Conservation (phyloP, 2,888 invertebrate species). For the Hydrotaea cyrtoneurina region DNA sequence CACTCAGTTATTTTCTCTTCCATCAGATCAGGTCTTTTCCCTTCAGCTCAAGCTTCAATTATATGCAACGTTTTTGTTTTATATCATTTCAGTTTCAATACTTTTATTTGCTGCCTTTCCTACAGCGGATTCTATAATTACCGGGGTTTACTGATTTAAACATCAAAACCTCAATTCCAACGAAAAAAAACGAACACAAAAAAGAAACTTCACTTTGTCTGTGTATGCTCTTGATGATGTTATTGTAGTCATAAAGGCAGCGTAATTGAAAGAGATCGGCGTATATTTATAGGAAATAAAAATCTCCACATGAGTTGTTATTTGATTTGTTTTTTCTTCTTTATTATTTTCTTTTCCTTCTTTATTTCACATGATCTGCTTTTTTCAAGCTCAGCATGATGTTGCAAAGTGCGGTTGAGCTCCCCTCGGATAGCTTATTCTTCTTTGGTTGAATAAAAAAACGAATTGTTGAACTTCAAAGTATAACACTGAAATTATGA, state of each 20-base stretch:
- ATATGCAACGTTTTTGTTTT: background rate
- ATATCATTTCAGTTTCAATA: slow-evolving; percentile 17
- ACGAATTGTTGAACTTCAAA: slow-evolving; percentile 26
- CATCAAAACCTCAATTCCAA: background rate
- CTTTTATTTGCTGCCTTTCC: background rate
- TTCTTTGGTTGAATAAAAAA: background rate
- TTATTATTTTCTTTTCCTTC: slow-evolving; percentile 28
- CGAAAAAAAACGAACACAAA: no score
- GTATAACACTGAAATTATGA: slow-evolving; percentile 32
- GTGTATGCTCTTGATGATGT: background rate
- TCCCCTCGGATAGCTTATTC: no score
- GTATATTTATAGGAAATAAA: slow-evolving; percentile 49
- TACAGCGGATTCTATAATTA: slow-evolving; percentile 4
- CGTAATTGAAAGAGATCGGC: slow-evolving; percentile 62
- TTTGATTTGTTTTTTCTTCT: slow-evolving; percentile 46
- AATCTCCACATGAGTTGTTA: slow-evolving; percentile 55
- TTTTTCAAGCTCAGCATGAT: background rate
- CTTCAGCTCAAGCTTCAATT: background rate
- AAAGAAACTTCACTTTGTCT: background rate
- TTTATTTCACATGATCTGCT: background rate
- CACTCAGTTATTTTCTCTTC: background rate
- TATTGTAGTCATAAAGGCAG: slow-evolving; percentile 1
- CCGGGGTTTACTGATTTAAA: slow-evolving; percentile 5
- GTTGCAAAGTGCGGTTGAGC: background rate
- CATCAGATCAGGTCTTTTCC: background rate